Percentiles rank a stretch among this genome's conserved stretches.
These are phyloP conservation scores for Naja naja DNA, from an alignment of 2,113 vertebrate genomes.

Conservation along the genomic window DNA sequence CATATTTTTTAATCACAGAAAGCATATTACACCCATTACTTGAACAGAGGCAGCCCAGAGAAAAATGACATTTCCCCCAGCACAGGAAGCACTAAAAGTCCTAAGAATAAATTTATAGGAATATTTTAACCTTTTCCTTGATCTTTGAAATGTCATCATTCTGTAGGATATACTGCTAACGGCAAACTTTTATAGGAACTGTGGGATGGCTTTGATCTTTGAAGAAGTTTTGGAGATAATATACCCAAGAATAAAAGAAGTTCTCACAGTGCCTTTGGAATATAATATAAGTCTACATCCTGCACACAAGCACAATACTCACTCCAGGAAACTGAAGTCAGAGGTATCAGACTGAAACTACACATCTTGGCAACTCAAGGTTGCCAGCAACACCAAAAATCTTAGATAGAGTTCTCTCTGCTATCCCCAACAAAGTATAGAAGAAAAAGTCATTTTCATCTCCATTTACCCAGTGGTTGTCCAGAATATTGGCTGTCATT, in stretches of 20 bases:
- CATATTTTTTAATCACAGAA: constrained; percentile 47
- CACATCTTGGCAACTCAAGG: not conserved
- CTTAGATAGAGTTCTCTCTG: not conserved
- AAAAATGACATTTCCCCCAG: constrained; percentile 73
- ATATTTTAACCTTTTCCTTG: constrained; percentile 87
- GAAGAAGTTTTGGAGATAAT: constrained; percentile 69
- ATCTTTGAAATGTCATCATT: constrained; percentile 86
- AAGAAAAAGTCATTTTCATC: not conserved
- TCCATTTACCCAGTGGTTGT: not conserved
- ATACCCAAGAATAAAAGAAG: constrained; percentile 59
- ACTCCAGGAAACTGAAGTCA: not conserved
- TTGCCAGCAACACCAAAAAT: not conserved
- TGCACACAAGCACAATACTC: not conserved
- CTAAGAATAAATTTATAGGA: constrained; percentile 81
- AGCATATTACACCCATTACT: constrained; percentile 44
- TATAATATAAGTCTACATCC: not conserved
- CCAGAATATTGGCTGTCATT: constrained; percentile 3
- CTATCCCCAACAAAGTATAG: constrained; percentile 9
- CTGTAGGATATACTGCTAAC: constrained; percentile 74
- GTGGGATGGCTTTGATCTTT: constrained; percentile 64
- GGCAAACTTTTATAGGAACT: constrained; percentile 75
- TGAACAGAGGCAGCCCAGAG: constrained; percentile 46
- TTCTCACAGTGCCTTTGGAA: constrained; percentile 27
- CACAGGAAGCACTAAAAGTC: constrained; percentile 73
- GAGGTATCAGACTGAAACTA: not conserved